Conservation (phyloP, 2,888 invertebrate genomes). For the Cremastobaeus sp. region DNA sequence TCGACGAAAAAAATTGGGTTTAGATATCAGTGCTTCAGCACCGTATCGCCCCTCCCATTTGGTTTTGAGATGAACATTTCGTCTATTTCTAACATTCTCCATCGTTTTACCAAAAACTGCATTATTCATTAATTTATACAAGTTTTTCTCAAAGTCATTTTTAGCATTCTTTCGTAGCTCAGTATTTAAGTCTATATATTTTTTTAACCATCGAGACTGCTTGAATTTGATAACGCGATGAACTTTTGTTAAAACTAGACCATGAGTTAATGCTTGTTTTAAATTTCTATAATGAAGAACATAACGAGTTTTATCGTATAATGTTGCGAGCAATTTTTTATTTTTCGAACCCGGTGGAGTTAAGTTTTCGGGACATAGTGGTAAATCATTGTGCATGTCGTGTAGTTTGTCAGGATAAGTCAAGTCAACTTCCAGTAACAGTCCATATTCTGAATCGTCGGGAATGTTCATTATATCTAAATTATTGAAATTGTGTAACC, state of each 20-base stretch:
- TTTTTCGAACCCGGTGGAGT: slow-evolving; percentile 2
- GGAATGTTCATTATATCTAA: neutral
- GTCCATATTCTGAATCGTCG: neutral
- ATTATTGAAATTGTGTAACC: neutral
- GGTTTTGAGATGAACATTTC: neutral
- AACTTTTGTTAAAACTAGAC: neutral
- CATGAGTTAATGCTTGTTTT: neutral
- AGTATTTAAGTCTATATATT: slow-evolving; percentile 19
- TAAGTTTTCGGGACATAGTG: neutral
- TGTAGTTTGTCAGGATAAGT: neutral
- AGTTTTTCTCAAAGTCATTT: slow-evolving; percentile 18
- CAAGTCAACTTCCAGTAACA: neutral
- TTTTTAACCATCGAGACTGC: neutral
- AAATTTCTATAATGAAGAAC: neutral
- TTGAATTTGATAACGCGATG: neutral
- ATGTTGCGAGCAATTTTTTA: neutral
- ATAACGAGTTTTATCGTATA: neutral
- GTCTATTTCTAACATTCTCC: slow-evolving; percentile 26
- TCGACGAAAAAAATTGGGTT: slow-evolving; percentile 11
- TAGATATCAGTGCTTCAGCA: too few relatives aligned
- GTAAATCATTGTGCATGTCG: neutral
- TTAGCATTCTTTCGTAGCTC: slow-evolving; percentile 2
- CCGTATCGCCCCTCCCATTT: neutral
- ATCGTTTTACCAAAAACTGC: slow-evolving; percentile 11
- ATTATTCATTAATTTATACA: slow-evolving; percentile 21